Evolutionary conservation across 2,888 invertebrate species (phyloP), one percentile per base, ranked within the genome.

Genomic region (Patella depressa): DNA sequence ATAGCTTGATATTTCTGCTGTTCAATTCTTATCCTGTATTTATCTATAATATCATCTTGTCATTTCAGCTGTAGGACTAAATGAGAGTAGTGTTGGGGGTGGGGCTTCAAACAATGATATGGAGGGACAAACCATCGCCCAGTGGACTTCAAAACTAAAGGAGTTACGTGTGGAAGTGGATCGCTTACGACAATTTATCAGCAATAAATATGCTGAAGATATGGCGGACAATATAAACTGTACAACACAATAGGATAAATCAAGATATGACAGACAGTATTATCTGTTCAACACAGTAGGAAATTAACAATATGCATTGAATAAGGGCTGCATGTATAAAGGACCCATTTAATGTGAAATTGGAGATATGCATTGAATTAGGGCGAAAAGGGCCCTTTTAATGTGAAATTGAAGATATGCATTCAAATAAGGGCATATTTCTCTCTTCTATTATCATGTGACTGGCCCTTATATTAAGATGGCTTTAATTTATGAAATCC

Each of bases 211-310:
- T 75, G 90, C 90, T 3, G 89, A 89, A 71, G 89, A 90, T 75
- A 87, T 89, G 87, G 89, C 89, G 17, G 87, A 88, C 73, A 89
- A 89, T 72, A 80, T 89, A 7, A 88, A 86, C 78, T 90, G 90
- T 86, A 85, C 87, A 29, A 86, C 87, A 12, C 89, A 89, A 81
- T 89, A 71, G 80, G 4, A 7, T 15, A 9, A 78, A 72, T 79
- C 45, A 54, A n/a, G 78, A 69, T 76, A 54, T 59, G 34, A 1
- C 5, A 7, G 14, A 71, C 15, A 45, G 24, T 24, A 53, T 19
- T 45, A 45, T 7, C 45, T 45, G 45, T 45, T 0, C 1, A 9
- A 45, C 45, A 0, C 45, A 45, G 9, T 45, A 0, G 7, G 45
- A 45, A 45, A 45, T 45, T 9, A 29, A 45, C 45, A 7, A 45